These are phyloP conservation scores for Cataglyphis altisquamis DNA, from an alignment of 2,888 invertebrate genomes.

Conservation along the genomic window DNA sequence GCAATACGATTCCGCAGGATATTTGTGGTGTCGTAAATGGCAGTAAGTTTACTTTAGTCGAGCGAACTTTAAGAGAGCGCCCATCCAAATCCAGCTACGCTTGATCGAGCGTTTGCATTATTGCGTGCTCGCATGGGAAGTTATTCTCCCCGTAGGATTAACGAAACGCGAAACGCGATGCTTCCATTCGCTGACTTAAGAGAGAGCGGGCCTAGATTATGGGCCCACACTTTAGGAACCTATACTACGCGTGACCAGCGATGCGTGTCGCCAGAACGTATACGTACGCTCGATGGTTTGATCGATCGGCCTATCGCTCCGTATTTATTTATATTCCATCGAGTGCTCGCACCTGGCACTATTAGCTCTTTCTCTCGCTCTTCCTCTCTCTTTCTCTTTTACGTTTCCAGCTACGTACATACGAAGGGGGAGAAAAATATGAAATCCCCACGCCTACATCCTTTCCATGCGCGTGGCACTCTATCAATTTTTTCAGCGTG, in stretches of 20 bases:
- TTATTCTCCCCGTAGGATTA: slow-evolving; percentile 37
- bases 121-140: slow-evolving; percentile 26
- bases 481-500: slow-evolving; percentile 73
- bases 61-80: slow-evolving; percentile 9
- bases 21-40: slow-evolving; percentile 7
- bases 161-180: slow-evolving; percentile 52
- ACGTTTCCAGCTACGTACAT: slow-evolving; percentile 60
- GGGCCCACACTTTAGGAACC: slow-evolving; percentile 36
- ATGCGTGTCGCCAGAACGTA: slow-evolving; percentile 71
- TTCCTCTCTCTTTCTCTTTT: neutral
- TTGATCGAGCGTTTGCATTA: slow-evolving; percentile 44
- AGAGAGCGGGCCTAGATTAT: slow-evolving; percentile 9
- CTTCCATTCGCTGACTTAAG: slow-evolving; percentile 38
- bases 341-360: slow-evolving; percentile 77
- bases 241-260: slow-evolving; percentile 61
- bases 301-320: slow-evolving; percentile 76
- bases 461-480: slow-evolving; percentile 59
- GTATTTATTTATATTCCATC: slow-evolving; percentile 80
- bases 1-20: slow-evolving; percentile 10
- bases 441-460: slow-evolving; percentile 62
- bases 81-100: slow-evolving; percentile 16
- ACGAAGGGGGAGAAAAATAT: slow-evolving; percentile 61
- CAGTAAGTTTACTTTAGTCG: slow-evolving; percentile 12
- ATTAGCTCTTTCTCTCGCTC: slow-evolving; percentile 69
- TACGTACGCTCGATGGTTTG: slow-evolving; percentile 73